Conservation (phyloP, 2,797 vertebrate species). For the Lithobates pipiens region DNA sequence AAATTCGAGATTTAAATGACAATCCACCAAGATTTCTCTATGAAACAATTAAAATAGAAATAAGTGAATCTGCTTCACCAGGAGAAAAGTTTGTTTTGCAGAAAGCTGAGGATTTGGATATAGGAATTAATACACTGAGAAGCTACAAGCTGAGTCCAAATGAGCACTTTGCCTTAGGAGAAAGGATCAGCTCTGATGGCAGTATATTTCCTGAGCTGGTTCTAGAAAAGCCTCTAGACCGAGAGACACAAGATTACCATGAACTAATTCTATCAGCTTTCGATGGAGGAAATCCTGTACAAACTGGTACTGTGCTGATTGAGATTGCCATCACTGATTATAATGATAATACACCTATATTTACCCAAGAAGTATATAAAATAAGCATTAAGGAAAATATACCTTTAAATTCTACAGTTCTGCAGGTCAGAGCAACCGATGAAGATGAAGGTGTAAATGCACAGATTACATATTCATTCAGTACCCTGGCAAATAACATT, state of each 20-base stretch:
- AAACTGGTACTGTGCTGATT: constrained; percentile 72
- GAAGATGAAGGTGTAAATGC: constrained; percentile 68
- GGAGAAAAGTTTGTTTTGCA: constrained; percentile 70
- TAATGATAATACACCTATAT: constrained; percentile 79
- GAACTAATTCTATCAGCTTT: constrained; percentile 63
- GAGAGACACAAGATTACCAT: constrained; percentile 34
- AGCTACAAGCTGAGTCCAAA: constrained; percentile 73
- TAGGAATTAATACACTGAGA: constrained; percentile 70
- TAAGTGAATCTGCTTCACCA: constrained; percentile 71
- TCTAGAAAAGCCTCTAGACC: background rate
- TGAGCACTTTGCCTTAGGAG: constrained; percentile 66
- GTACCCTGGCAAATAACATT: constrained; percentile 76
- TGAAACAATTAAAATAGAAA: constrained; percentile 66
- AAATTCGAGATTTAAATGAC: constrained; percentile 71
- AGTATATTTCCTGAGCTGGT: constrained; percentile 42
- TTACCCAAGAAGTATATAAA: constrained; percentile 73
- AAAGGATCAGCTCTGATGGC: constrained; percentile 38
- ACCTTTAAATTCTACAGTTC: constrained; percentile 63
- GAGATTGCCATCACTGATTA: constrained; percentile 75
- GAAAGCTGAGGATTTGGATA: constrained; percentile 71
- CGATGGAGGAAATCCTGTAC: constrained; percentile 76
- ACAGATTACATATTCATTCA: constrained; percentile 53
- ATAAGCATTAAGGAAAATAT: constrained; percentile 75
- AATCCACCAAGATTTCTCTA: constrained; percentile 66
- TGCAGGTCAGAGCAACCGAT: constrained; percentile 75